phyloP scores from a whole-genome alignment of 1,140 invertebrate genomes.

The Rhopalosiphum padi region DNA sequence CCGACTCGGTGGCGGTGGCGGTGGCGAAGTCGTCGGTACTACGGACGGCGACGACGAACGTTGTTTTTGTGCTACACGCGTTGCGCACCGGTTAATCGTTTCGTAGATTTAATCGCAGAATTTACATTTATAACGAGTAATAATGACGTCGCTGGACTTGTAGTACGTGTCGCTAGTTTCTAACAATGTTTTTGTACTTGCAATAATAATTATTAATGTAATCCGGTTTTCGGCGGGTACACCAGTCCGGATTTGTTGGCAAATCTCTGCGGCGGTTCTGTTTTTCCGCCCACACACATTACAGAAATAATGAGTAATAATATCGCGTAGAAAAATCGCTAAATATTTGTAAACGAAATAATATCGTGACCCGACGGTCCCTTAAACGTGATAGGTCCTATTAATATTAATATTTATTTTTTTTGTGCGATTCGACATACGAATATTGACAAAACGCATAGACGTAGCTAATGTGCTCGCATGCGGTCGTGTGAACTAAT shows the following conservation, averaged over 20 bases:
- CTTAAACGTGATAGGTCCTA: too few species aligned
- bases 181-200: not conserved
- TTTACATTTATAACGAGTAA: not conserved
- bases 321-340: too few species aligned
- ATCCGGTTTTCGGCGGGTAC: not conserved
- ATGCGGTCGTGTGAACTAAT: too few species aligned
- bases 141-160: not conserved
- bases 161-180: not conserved
- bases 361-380: not conserved
- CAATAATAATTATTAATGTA: not conserved
- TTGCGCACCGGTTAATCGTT: not conserved
- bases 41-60: too few species aligned
- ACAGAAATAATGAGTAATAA: not conserved
- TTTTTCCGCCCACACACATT: not conserved
- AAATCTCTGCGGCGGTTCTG: too few species aligned
- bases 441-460: too few species aligned
- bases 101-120: not conserved
- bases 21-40: too few species aligned
- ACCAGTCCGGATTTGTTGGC: not conserved
- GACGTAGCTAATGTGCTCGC: too few species aligned
- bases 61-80: too few species aligned
- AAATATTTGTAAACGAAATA: not conserved
- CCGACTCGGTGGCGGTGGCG: too few species aligned
- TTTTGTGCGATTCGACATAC: too few species aligned
- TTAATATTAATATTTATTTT: too few species aligned